Conservation (phyloP, 2,113 vertebrate genomes). For the Lasiurus cinereus region DNA sequence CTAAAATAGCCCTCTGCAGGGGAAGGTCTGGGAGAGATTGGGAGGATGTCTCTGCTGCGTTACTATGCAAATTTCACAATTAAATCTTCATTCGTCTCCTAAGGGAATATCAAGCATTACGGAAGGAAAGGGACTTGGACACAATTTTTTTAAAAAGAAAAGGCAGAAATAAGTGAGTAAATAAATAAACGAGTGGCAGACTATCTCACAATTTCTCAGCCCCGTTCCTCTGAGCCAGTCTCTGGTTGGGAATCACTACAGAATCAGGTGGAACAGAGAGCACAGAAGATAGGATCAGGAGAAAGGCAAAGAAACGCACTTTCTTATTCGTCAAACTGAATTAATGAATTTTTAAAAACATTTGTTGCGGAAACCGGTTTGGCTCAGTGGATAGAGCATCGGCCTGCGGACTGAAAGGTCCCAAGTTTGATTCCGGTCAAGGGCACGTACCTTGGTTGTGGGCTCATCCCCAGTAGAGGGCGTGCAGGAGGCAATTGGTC, state of each 20-base stretch:
- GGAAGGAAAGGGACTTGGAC: constrained; percentile 85
- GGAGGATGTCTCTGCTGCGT: constrained; percentile 89
- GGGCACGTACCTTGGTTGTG: too few relatives aligned
- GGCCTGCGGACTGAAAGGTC: too few relatives aligned
- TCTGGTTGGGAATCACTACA: constrained; percentile 77
- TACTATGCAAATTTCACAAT: constrained; percentile 91
- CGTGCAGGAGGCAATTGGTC: too few relatives aligned
- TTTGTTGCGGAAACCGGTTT: too few relatives aligned
- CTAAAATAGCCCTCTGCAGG: constrained; percentile 81
- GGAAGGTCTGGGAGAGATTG: constrained; percentile 82
- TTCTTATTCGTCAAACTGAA: constrained; percentile 83
- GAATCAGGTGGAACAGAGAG: constrained; percentile 74
- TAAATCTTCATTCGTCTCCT: constrained; percentile 88
- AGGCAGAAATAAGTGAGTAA: neutral
- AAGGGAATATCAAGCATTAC: constrained; percentile 85
- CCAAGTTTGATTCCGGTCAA: too few relatives aligned
- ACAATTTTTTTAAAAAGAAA: constrained; percentile 70
- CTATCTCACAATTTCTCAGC: constrained; percentile 69
- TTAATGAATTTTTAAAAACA: constrained; percentile 83
- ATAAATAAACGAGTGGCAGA: constrained; percentile 67
- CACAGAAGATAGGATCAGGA: constrained; percentile 49
- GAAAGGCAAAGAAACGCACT: constrained; percentile 75
- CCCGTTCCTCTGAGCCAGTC: constrained; percentile 59
- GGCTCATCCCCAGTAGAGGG: too few relatives aligned
- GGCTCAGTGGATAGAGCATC: too few relatives aligned